These are phyloP conservation scores for Protonemura montana DNA, from an alignment of 2,888 invertebrate genomes.

Conservation along the genomic window DNA sequence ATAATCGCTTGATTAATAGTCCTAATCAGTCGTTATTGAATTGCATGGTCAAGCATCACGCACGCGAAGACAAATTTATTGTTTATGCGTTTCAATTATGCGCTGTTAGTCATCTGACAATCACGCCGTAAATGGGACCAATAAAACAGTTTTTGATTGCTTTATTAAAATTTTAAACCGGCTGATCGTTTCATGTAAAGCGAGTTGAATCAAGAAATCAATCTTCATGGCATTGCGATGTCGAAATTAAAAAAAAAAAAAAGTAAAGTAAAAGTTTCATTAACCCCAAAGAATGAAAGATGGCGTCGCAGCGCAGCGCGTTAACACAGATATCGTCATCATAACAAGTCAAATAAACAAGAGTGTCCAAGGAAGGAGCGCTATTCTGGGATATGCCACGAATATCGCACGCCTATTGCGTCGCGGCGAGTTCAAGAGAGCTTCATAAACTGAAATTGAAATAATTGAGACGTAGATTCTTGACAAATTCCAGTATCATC, in stretches of 20 bases:
- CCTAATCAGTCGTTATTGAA: not conserved
- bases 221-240: not conserved
- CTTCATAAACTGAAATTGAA: not conserved
- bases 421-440: not conserved
- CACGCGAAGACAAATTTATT: not conserved
- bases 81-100: not conserved
- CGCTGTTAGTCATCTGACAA: not conserved
- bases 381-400: not conserved
- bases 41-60: not conserved
- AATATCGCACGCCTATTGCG: not conserved
- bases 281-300: not conserved
- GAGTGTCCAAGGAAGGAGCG: not conserved
- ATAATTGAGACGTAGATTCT: not conserved
- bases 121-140: not conserved
- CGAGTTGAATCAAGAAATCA: not conserved
- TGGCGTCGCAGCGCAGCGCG: not conserved
- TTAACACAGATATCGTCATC: constrained; percentile 1
- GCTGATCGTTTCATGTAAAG: not conserved
- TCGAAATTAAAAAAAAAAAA: not conserved
- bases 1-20: not conserved
- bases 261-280: not conserved
- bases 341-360: constrained; percentile 21
- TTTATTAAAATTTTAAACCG: not conserved
- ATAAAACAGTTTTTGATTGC: not conserved
- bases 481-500: not conserved